Evolutionary conservation across 2,888 invertebrate species (phyloP).

Genomic region (Cepaea hortensis): DNA sequence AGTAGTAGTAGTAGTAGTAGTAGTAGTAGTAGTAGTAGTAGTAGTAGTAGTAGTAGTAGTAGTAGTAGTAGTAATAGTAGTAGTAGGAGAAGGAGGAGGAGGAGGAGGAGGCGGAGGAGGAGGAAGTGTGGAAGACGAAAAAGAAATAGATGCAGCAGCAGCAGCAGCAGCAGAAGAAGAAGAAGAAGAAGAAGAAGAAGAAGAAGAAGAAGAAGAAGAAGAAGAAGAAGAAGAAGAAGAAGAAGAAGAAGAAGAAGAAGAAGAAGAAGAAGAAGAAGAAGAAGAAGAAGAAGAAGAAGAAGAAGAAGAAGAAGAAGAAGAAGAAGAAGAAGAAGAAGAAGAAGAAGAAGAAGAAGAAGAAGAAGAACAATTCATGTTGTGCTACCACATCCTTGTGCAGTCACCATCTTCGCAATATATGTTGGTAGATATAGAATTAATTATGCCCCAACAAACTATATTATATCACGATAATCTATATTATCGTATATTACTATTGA

Average conservation of each 20-base stretch:
- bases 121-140: background rate
- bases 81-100: background rate
- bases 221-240: conserved; percentile 9
- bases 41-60: too few species aligned
- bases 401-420: too few species aligned
- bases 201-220: conserved; percentile 17
- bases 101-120: background rate
- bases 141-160: background rate
- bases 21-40: too few species aligned
- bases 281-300: conserved; percentile 3
- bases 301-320: conserved; percentile 2
- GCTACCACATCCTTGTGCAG: too few species aligned
- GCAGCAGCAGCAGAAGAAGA: background rate
- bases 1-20: too few species aligned
- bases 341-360: background rate
- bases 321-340: background rate
- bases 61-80: too few species aligned
- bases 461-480: too few species aligned
- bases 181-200: conserved; percentile 22
- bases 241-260: background rate
- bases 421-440: too few species aligned
- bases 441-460: too few species aligned
- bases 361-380: too few species aligned
- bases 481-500: too few species aligned
- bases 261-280: conserved; percentile 1